Percentiles rank a stretch among this genome's conserved stretches.
phyloP scores from a whole-genome alignment of 2,888 invertebrate genomes.

The Perithous albicinctus region DNA sequence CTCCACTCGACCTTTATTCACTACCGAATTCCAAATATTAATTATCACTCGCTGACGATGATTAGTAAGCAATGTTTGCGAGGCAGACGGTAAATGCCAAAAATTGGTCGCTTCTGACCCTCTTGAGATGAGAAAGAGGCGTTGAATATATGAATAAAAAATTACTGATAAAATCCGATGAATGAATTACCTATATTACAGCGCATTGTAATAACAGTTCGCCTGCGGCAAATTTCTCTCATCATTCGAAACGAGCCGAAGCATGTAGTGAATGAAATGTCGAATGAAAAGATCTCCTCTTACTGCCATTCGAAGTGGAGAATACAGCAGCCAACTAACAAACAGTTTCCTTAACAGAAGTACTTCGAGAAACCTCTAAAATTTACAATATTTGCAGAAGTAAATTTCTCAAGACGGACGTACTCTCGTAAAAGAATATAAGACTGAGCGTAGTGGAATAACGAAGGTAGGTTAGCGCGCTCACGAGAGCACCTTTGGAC shows the following conservation, averaged over 20 bases:
- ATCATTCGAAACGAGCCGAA: slow-evolving; percentile 50
- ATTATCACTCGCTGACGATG: slow-evolving; percentile 31
- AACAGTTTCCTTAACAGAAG: slow-evolving; percentile 12
- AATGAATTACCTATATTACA: slow-evolving; percentile 33
- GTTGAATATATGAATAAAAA: slow-evolving; percentile 53
- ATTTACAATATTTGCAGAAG: slow-evolving; percentile 49
- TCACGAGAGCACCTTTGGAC: slow-evolving; percentile 53
- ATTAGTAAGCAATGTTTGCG: slow-evolving; percentile 10
- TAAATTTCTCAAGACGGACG: slow-evolving; percentile 32
- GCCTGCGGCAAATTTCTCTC: slow-evolving; percentile 39
- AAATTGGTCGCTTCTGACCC: not conserved
- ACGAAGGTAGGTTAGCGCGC: slow-evolving; percentile 38
- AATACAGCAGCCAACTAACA: not conserved
- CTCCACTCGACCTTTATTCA: slow-evolving; percentile 25
- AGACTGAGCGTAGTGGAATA: slow-evolving; percentile 3
- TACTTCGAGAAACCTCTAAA: slow-evolving; percentile 45
- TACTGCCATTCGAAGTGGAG: not conserved
- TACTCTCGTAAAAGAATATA: slow-evolving; percentile 46
- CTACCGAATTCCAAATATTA: slow-evolving; percentile 44
- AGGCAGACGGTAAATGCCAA: slow-evolving; percentile 2
- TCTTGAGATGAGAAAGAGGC: slow-evolving; percentile 16
- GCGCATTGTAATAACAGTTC: slow-evolving; percentile 42
- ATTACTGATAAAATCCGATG: slow-evolving; percentile 45
- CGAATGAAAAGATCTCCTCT: not conserved
- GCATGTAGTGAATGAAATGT: slow-evolving; percentile 35